Percentiles rank a stretch among this genome's conserved stretches.
Conservation (phyloP, 2,888 invertebrate species). For the Thereva nobilitata region DNA sequence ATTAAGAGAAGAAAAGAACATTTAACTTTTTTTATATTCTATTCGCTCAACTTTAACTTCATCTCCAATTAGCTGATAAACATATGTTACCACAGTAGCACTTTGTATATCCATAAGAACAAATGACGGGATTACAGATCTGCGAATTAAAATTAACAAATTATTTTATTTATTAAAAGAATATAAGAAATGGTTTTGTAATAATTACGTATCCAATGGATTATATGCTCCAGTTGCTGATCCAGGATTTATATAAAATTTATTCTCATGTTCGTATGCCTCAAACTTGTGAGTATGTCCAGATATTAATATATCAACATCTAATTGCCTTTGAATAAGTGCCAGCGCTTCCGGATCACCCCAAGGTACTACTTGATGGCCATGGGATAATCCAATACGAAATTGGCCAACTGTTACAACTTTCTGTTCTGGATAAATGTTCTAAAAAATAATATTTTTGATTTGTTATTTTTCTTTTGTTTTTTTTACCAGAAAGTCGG, state of each 20-base stretch:
- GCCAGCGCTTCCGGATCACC: slow-evolving; percentile 93
- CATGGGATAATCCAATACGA: slow-evolving; percentile 95
- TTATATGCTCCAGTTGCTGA: slow-evolving; percentile 98
- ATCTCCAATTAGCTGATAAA: slow-evolving; percentile 95
- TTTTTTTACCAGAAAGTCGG: too few species aligned
- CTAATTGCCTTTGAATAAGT: slow-evolving; percentile 91
- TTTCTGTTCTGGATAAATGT: slow-evolving; percentile 96
- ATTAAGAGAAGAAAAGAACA: too few species aligned
- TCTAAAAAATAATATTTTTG: slow-evolving; percentile 52
- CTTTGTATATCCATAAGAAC: slow-evolving; percentile 99
- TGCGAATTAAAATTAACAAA: slow-evolving; percentile 58
- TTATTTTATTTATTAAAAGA: neutral
- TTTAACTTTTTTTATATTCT: slow-evolving; percentile 89
- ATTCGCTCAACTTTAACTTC: slow-evolving; percentile 99
- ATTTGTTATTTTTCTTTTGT: too few species aligned
- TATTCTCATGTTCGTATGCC: slow-evolving; percentile 97
- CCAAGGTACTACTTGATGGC: slow-evolving; percentile 94
- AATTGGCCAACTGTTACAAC: slow-evolving; percentile 99
- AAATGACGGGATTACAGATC: slow-evolving; percentile 91
- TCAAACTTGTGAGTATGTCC: slow-evolving; percentile 99
- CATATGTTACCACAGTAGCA: slow-evolving; percentile 95
- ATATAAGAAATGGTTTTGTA: too few species aligned
- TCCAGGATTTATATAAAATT: slow-evolving; percentile 99
- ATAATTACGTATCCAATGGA: slow-evolving; percentile 80
- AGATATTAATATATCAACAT: slow-evolving; percentile 97